Conservation (phyloP, 2,797 vertebrate species). For the Acomys russatus region DNA sequence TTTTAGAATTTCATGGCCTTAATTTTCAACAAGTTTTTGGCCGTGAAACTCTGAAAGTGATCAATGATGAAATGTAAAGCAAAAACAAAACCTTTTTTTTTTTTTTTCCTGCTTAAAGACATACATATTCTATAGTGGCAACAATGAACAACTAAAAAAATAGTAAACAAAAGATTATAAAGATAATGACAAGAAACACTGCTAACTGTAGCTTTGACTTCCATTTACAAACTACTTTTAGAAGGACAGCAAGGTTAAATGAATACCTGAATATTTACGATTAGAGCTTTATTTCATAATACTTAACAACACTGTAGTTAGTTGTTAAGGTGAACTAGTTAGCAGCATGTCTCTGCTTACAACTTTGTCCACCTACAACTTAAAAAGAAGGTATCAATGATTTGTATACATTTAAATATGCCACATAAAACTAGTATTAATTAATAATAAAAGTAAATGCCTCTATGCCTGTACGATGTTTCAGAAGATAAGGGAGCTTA, state of each 20-base stretch:
- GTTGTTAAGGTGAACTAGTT: slow-evolving; percentile 41
- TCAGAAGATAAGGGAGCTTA: background rate
- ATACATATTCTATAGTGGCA: slow-evolving; percentile 75
- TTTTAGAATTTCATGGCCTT: slow-evolving; percentile 74
- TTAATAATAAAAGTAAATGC: background rate
- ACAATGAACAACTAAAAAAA: slow-evolving; percentile 76
- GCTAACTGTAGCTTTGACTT: slow-evolving; percentile 61
- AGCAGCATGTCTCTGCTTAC: slow-evolving; percentile 40
- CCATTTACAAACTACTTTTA: slow-evolving; percentile 77
- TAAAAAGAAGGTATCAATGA: background rate
- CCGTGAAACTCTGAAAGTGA: slow-evolving; percentile 76
- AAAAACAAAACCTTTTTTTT: background rate
- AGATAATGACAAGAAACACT: background rate
- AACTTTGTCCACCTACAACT: background rate
- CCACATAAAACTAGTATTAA: background rate
- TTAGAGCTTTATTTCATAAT: slow-evolving; percentile 35
- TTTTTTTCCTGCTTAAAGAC: slow-evolving; percentile 63
- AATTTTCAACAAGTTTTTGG: slow-evolving; percentile 84
- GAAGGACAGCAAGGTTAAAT: slow-evolving; percentile 52
- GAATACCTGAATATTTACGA: slow-evolving; percentile 67
- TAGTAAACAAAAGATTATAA: background rate
- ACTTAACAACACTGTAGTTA: slow-evolving; percentile 36
- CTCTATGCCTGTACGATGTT: background rate
- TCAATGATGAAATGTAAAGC: slow-evolving; percentile 74
- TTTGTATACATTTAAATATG: slow-evolving; percentile 25